Evolutionary conservation across 1,140 invertebrate species (phyloP).

Genomic region (Bombus cullumanus): DNA sequence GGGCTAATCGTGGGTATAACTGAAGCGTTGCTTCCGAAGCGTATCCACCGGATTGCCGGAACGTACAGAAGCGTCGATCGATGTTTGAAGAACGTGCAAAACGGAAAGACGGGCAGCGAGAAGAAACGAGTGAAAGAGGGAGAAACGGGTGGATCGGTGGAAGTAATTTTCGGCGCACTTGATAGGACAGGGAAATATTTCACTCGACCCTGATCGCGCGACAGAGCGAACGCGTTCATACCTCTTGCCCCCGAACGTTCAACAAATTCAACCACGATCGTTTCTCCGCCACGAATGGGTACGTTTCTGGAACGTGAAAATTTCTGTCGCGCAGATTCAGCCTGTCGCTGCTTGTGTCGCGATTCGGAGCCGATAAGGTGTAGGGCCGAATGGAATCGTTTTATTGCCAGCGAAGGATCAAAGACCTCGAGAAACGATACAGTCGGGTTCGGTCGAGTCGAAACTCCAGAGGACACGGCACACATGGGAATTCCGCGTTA

Average conservation of each 20-base stretch:
- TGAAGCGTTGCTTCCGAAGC: not conserved
- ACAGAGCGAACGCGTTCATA: too few species aligned
- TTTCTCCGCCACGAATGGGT: not conserved
- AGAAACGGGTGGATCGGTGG: too few species aligned
- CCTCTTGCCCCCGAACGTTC: not conserved
- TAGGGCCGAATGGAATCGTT: not conserved
- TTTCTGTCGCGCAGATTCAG: not conserved
- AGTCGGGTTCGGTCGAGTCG: not conserved
- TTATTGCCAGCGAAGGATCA: constrained; percentile 23
- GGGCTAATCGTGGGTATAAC: not conserved
- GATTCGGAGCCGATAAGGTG: not conserved
- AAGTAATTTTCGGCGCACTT: not conserved
- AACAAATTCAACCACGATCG: constrained; percentile 4
- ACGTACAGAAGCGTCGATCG: not conserved
- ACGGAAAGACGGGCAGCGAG: not conserved
- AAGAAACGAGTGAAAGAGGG: not conserved
- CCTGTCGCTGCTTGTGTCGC: not conserved
- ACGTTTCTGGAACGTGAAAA: not conserved
- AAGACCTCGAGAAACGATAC: constrained; percentile 23
- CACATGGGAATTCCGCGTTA: not conserved
- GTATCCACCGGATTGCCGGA: not conserved
- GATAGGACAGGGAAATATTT: constrained; percentile 9
- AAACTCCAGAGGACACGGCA: not conserved
- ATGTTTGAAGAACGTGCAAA: not conserved
- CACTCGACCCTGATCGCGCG: not conserved